Evolutionary conservation across 37 sponge, comb jelly and placozoan species (phyloP).

Genomic region (Chondrilla cf. caribensis): DNA sequence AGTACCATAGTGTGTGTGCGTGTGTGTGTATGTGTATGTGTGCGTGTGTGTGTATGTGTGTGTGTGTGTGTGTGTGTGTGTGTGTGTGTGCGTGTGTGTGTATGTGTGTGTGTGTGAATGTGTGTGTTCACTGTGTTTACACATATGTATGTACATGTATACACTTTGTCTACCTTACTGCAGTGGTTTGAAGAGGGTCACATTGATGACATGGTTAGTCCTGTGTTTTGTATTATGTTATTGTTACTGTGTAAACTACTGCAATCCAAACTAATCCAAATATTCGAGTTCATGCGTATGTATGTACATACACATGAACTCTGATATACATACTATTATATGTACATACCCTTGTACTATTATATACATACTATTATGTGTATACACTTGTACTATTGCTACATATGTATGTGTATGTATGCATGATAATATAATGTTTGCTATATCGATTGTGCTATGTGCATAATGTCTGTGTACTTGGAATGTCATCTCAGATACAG

Average conservation of each 20-base stretch:
- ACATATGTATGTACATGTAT: background rate
- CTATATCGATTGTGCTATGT: no score
- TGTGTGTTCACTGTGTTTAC: background rate
- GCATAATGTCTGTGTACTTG: no score
- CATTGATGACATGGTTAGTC: slow-evolving; percentile 46
- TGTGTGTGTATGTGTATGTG: slow-evolving; percentile 24
- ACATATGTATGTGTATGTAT: no score
- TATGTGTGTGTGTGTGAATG: background rate
- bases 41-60: slow-evolving; percentile 30
- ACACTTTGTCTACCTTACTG: background rate
- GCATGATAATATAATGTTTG: no score
- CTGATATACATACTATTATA: background rate
- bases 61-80: background rate
- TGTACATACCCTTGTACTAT: no score
- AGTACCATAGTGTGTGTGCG: background rate
- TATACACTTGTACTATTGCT: no score
- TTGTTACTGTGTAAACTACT: no score
- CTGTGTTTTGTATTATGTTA: background rate
- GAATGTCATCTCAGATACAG: no score
- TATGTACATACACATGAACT: background rate
- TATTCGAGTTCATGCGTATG: no score
- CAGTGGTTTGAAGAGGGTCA: slow-evolving; percentile 68
- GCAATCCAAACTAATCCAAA: no score
- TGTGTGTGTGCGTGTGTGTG: no score
- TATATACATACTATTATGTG: background rate